Conservation (phyloP, 2,888 invertebrate species). For the Tuberolachnus salignus region DNA sequence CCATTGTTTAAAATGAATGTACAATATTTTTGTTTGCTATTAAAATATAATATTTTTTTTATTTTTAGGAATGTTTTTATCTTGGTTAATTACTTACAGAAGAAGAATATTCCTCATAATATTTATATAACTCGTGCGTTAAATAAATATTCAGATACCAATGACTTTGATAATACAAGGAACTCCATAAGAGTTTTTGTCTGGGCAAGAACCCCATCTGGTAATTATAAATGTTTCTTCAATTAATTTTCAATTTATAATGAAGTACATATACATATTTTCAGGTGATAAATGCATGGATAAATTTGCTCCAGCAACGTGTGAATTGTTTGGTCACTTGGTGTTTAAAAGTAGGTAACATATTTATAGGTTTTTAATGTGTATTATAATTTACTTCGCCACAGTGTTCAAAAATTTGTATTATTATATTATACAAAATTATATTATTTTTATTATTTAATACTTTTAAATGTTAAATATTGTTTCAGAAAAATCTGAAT, state of each 20-base stretch:
- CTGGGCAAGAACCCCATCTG: slow-evolving; percentile 69
- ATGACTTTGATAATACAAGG: slow-evolving; percentile 58
- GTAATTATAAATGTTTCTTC: slow-evolving; percentile 57
- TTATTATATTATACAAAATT: not conserved
- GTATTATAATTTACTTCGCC: not conserved
- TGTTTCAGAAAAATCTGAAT: slow-evolving; percentile 60
- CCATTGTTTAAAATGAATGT: slow-evolving; percentile 31
- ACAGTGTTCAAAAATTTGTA: not conserved
- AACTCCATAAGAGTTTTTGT: slow-evolving; percentile 68
- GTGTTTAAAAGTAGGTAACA: slow-evolving; percentile 69
- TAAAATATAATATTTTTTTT: slow-evolving; percentile 16
- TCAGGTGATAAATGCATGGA: slow-evolving; percentile 67
- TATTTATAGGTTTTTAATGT: not conserved
- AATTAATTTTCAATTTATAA: slow-evolving; percentile 60
- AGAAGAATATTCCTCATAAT: slow-evolving; percentile 75
- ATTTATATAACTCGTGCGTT: slow-evolving; percentile 72
- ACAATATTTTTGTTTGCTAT: slow-evolving; percentile 1
- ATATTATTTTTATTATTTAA: not conserved
- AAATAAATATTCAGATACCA: slow-evolving; percentile 59
- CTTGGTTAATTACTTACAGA: slow-evolving; percentile 68
- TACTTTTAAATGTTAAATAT: slow-evolving; percentile 1
- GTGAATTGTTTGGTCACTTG: slow-evolving; percentile 79
- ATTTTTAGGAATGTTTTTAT: slow-evolving; percentile 63
- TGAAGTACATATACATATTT: slow-evolving; percentile 50
- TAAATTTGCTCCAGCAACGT: slow-evolving; percentile 74